Conservation (phyloP, 2,888 invertebrate species). For the Tricholauxania praeusta region DNA sequence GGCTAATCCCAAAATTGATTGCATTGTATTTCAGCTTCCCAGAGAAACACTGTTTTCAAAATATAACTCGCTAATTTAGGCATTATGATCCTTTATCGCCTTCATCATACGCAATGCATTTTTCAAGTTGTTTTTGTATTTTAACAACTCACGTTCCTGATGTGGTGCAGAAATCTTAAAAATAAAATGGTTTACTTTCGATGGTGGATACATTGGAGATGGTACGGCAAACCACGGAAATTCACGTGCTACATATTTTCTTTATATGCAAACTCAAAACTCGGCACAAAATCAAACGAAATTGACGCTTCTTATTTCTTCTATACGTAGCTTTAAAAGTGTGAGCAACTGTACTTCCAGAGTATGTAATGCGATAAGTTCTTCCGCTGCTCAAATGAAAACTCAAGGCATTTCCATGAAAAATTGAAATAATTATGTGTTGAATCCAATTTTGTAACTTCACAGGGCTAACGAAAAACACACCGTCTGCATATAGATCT, state of each 20-base stretch:
- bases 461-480: conserved; percentile 46
- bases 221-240: conserved; percentile 55
- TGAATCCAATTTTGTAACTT: conserved; percentile 55
- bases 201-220: conserved; percentile 40
- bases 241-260: background rate
- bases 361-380: conserved; percentile 43
- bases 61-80: conserved; percentile 51
- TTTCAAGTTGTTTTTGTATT: conserved; percentile 51
- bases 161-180: conserved; percentile 53
- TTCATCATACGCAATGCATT: conserved; percentile 55
- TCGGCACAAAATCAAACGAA: conserved; percentile 57
- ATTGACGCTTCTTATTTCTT: conserved; percentile 40
- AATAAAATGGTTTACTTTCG: conserved; percentile 14
- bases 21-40: conserved; percentile 33
- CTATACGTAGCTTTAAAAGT: conserved; percentile 49
- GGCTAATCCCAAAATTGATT: conserved; percentile 45
- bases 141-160: conserved; percentile 48
- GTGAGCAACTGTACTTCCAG: conserved; percentile 53
- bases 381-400: background rate
- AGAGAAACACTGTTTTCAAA: conserved; percentile 53
- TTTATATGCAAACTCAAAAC: conserved; percentile 47
- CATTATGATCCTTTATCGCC: conserved; percentile 50
- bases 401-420: conserved; percentile 23
- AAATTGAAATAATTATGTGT: conserved; percentile 37
- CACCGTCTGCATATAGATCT: background rate